Conservation (phyloP, 1,140 invertebrate species). For the Acromyrmex heyeri region DNA sequence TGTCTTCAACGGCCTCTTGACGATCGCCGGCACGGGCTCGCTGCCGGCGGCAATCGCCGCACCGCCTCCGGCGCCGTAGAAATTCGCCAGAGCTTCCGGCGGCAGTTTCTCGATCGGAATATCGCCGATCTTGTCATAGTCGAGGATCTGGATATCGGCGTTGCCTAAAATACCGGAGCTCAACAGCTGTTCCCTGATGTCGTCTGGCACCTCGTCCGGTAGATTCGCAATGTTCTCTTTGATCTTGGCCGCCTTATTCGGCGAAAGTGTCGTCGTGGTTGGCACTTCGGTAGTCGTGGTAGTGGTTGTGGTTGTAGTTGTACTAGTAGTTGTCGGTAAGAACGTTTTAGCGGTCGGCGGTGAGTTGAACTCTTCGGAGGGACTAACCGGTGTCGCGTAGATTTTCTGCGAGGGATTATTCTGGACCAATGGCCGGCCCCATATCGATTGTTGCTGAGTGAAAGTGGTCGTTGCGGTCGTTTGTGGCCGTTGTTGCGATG, state of each 20-base stretch:
- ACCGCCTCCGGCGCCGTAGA: slow-evolving; percentile 92
- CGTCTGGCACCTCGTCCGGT: slow-evolving; percentile 95
- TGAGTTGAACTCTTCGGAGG: slow-evolving; percentile 67
- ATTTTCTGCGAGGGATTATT: slow-evolving; percentile 80
- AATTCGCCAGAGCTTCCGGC: slow-evolving; percentile 94
- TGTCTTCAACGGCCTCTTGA: slow-evolving; percentile 85
- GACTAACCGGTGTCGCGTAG: slow-evolving; percentile 81
- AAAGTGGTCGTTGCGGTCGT: slow-evolving; percentile 14
- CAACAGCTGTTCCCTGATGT: slow-evolving; percentile 93
- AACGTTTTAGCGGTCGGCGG: slow-evolving; percentile 66
- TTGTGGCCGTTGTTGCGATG: slow-evolving; percentile 73
- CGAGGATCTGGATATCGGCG: slow-evolving; percentile 94
- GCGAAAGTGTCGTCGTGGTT: slow-evolving; percentile 75
- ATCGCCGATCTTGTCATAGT: slow-evolving; percentile 96
- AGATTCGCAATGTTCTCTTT: slow-evolving; percentile 88
- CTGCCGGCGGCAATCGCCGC: slow-evolving; percentile 89
- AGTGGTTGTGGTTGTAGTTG: slow-evolving; percentile 68
- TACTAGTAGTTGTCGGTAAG: slow-evolving; percentile 58
- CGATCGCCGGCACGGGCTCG: slow-evolving; percentile 89
- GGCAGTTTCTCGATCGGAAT: slow-evolving; percentile 93
- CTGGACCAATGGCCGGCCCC: slow-evolving; percentile 76
- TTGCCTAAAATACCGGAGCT: slow-evolving; percentile 94
- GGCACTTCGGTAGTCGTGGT: slow-evolving; percentile 73
- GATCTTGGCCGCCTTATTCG: slow-evolving; percentile 87
- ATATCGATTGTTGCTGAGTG: slow-evolving; percentile 75